Base-by-base conservation (phyloP, 2,797 vertebrate genomes). In the Anomalospiza imberbis region DNA sequence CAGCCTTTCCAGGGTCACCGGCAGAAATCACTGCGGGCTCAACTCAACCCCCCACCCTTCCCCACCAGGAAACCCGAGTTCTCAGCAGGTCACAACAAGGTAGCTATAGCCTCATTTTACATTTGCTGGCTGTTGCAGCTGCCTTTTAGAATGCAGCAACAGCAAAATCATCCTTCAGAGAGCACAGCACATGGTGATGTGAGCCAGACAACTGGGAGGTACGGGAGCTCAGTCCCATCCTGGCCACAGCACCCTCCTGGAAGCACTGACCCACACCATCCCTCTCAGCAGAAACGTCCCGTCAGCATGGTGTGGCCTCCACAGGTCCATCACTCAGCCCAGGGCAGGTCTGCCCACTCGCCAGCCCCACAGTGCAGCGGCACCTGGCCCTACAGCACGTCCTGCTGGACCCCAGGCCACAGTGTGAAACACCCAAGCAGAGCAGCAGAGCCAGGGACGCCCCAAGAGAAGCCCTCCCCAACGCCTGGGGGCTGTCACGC, bases 1-100 rank as follows among this genome's bases (percentile, higher is more conserved):
- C 44, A 77, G 36, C 62, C 22, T 22, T 48, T 36, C 51, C 2
- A 1, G 31, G 12, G 26, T 4, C 58, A 48, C 3, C 0, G 0
- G 50, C 63, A 68, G 78, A 67, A 89, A 82, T 58, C 83, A 24
- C 71, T 13, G 53, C 9, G 3, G 77, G 71, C 48, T 53, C 80
- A 21, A 13, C 60, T 53, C 86, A 58, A 4, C 15, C 34, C 42
- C 58, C 42, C 77, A 21, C 38, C 63, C 77, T n/a, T 71, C 68
- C 42, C 6, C 2, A 17, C 7, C 55, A 36, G 55, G 31, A 74
- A 60, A 88, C 20, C 40, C 0, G 4, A 42, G 28, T 9, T 89
- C 74, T 19, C 47, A 54, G 72, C 50, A 63, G 70, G 44, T 70
- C 28, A 75, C 38, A 5, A 18, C 12, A 36, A 66, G 66, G 61